Evolutionary conservation across 2,113 vertebrate species (phyloP), one percentile per base, ranked within the genome.

Genomic region (Candoia aspera): DNA sequence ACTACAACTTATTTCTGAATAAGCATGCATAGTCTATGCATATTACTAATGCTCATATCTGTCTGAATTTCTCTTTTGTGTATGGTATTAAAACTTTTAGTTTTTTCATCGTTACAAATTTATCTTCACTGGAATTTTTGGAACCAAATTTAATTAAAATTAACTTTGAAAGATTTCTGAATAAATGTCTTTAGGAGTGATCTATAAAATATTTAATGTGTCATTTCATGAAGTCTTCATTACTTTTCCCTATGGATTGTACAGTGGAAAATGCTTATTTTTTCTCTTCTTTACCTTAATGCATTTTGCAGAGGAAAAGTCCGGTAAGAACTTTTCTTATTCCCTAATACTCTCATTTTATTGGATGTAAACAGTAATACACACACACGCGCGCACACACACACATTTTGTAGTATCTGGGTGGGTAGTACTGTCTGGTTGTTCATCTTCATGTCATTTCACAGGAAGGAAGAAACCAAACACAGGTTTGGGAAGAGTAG

Each of bases 281-380:
- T 96, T n/a, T 95, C 9, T 91, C 91, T 96, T 53, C 86, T 55
- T 84, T 42, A 79, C 84, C 6, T 96, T 94, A 94, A 89, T 96
- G 95, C 97, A 1, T 91, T 92, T 96, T 96, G 94, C 97, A 99
- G 99, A 98, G 97, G 98, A 99, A 98, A 98, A 99, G 99, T 98
- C 99, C 99, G 98, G 99, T 99, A 99, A 99, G 99, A 97, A 94
- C 95, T 11, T 62, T 8, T 0, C 59, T 90, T n/a, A 87, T 33
- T 60, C 68, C 84, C 9, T 79, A 79, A 26, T 59, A 64, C 13
- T 55, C 64, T 29, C 1, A 0, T 79, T 33, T 23, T 79, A 79
- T 79, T 79, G 17, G 33, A 21, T 79, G 15, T 37, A 79, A 79
- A 19, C 33, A 79, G 15, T 79, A 19, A 6, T 6, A 17, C n/a